Conservation (phyloP, 1,140 invertebrate species). For the Carposina sasakii region DNA sequence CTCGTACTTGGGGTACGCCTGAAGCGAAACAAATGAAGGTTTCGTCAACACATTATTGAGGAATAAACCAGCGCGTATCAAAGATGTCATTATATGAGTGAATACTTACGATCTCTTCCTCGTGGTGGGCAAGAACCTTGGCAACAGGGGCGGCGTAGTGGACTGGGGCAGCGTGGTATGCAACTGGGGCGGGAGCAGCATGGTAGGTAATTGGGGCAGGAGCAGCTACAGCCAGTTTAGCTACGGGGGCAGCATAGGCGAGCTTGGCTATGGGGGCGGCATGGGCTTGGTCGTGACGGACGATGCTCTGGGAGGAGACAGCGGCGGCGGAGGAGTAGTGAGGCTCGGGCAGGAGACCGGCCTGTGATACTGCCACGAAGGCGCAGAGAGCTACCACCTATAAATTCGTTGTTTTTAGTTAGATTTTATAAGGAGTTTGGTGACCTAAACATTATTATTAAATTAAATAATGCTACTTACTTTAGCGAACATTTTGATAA, state of each 20-base stretch:
- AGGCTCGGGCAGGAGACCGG: slow-evolving; percentile 42
- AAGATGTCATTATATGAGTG: too few relatives aligned
- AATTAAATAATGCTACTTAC: slow-evolving; percentile 1
- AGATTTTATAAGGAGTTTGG: not conserved
- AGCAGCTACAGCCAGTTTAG: slow-evolving; percentile 29
- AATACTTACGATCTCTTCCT: slow-evolving; percentile 16
- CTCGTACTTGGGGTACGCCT: slow-evolving; percentile 50
- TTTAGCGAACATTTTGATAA: slow-evolving; percentile 13
- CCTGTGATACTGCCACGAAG: slow-evolving; percentile 13
- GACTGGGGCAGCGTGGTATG: slow-evolving; percentile 33
- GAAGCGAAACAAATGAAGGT: not conserved
- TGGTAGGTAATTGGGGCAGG: slow-evolving; percentile 29
- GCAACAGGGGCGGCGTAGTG: not conserved
- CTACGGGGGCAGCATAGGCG: slow-evolving; percentile 31
- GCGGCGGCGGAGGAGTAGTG: slow-evolving; percentile 34
- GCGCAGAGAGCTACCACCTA: not conserved
- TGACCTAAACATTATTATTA: not conserved
- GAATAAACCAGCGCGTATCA: too few relatives aligned
- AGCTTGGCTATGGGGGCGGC: slow-evolving; percentile 21
- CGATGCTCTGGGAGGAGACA: slow-evolving; percentile 11
- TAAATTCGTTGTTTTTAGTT: not conserved
- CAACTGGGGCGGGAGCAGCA: slow-evolving; percentile 27
- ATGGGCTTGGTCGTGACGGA: slow-evolving; percentile 21
- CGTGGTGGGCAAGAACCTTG: slow-evolving; percentile 16
- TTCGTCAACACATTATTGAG: too few relatives aligned